A percentile compares a stretch with the other conserved stretches of the same genome.
Evolutionary conservation across 2,888 invertebrate genomes (phyloP).

Genomic region (Phaedon cochleariae): DNA sequence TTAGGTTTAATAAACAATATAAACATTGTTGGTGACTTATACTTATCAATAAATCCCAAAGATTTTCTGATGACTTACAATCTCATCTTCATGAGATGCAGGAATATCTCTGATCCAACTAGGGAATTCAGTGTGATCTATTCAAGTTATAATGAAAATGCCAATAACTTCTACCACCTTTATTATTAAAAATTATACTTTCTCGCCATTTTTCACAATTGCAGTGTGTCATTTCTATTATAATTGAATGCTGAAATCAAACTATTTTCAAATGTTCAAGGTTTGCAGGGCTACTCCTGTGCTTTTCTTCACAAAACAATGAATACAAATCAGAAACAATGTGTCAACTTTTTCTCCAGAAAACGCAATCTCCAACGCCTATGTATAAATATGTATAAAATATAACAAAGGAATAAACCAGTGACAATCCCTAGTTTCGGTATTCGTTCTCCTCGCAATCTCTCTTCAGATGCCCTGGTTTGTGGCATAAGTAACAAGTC

Average conservation of each 20-base stretch:
- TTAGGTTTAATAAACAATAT: too few species aligned
- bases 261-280: not conserved
- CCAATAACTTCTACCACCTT: slow-evolving; percentile 25
- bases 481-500: slow-evolving; percentile 93
- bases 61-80: too few species aligned
- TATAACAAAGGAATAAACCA: slow-evolving; percentile 41
- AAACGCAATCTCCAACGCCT: slow-evolving; percentile 31
- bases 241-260: slow-evolving; percentile 6
- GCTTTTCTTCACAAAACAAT: slow-evolving; percentile 4
- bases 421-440: slow-evolving; percentile 60
- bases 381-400: slow-evolving; percentile 40
- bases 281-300: not conserved
- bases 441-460: slow-evolving; percentile 87
- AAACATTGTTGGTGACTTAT: too few species aligned
- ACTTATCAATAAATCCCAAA: too few species aligned
- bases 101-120: too few species aligned
- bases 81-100: too few species aligned
- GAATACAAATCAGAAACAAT: slow-evolving; percentile 35
- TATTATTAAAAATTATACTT: slow-evolving; percentile 33
- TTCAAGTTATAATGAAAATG: not conserved
- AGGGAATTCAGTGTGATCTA: too few species aligned
- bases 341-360: slow-evolving; percentile 28
- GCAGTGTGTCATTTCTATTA: slow-evolving; percentile 19
- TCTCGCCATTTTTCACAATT: slow-evolving; percentile 19
- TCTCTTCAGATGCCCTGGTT: slow-evolving; percentile 89